These are phyloP conservation scores for Aphidius ervi DNA, from an alignment of 1,140 invertebrate genomes.

Conservation along the genomic window DNA sequence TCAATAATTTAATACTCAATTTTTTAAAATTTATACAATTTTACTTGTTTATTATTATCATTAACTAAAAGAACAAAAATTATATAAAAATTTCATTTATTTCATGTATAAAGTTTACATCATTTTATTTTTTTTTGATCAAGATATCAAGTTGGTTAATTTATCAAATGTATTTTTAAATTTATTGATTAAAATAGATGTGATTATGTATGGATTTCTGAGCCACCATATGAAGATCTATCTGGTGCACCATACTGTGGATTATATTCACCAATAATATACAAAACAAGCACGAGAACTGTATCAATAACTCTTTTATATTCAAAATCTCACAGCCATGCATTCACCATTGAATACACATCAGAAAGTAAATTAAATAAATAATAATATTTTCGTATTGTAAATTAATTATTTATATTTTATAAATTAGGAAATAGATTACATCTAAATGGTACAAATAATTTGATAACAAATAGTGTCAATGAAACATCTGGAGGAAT, in stretches of 20 bases:
- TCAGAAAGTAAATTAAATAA: constrained; percentile 59
- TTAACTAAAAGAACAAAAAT: too few relatives aligned
- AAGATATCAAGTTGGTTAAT: neutral
- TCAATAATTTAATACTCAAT: constrained; percentile 1
- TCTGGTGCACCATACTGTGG: constrained; percentile 63
- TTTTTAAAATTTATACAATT: neutral
- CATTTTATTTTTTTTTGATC: neutral
- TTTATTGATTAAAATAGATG: constrained; percentile 45
- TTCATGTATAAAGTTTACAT: neutral
- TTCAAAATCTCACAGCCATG: constrained; percentile 59
- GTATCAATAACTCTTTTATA: constrained; percentile 62
- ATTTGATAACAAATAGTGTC: constrained; percentile 39
- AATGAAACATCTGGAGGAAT: constrained; percentile 48
- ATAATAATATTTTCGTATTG: constrained; percentile 16
- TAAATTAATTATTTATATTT: constrained; percentile 1
- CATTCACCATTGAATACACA: constrained; percentile 64
- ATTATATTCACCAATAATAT: constrained; percentile 54
- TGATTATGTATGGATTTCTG: constrained; percentile 66
- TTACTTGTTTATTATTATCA: too few relatives aligned
- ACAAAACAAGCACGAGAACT: constrained; percentile 61
- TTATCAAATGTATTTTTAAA: constrained; percentile 9
- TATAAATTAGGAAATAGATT: constrained; percentile 59
- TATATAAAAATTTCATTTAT: constrained; percentile 7
- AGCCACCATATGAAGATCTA: constrained; percentile 64
- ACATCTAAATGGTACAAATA: constrained; percentile 54